These are phyloP conservation scores for Eupithecia dodoneata DNA, from an alignment of 2,888 invertebrate species.

Conservation along the genomic window DNA sequence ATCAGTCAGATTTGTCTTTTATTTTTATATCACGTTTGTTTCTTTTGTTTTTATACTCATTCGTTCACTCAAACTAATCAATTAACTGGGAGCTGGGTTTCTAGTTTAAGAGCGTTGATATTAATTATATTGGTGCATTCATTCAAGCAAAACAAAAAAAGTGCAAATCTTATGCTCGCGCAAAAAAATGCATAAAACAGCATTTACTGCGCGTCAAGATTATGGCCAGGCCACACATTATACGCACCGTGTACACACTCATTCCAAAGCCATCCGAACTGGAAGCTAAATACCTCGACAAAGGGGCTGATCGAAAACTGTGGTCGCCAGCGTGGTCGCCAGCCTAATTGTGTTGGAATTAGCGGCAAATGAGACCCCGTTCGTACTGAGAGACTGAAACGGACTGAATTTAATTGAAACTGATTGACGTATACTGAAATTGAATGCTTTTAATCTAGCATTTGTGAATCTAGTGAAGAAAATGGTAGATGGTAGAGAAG, in stretches of 20 bases:
- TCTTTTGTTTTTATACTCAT: too few species aligned
- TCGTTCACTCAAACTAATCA: too few species aligned
- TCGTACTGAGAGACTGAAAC: slow-evolving; percentile 20
- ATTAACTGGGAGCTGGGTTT: too few species aligned
- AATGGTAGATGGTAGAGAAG: too few species aligned
- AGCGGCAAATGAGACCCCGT: slow-evolving; percentile 49
- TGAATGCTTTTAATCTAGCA: background rate
- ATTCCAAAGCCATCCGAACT: slow-evolving; percentile 30
- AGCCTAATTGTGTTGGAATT: slow-evolving; percentile 52
- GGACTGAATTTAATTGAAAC: background rate
- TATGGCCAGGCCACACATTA: background rate
- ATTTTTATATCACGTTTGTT: too few species aligned
- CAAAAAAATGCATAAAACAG: too few species aligned
- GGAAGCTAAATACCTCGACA: slow-evolving; percentile 43
- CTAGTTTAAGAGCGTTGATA: too few species aligned
- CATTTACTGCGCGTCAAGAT: background rate
- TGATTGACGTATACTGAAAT: background rate
- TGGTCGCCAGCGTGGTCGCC: slow-evolving; percentile 57
- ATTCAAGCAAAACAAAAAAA: too few species aligned
- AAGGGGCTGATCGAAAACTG: slow-evolving; percentile 64
- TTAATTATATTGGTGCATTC: too few species aligned
- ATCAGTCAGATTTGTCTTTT: too few species aligned
- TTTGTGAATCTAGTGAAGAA: background rate
- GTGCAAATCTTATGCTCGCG: too few species aligned
- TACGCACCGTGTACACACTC: background rate